phyloP scores from a whole-genome alignment of 2,888 invertebrate genomes.

The Acrobasis consociella region DNA sequence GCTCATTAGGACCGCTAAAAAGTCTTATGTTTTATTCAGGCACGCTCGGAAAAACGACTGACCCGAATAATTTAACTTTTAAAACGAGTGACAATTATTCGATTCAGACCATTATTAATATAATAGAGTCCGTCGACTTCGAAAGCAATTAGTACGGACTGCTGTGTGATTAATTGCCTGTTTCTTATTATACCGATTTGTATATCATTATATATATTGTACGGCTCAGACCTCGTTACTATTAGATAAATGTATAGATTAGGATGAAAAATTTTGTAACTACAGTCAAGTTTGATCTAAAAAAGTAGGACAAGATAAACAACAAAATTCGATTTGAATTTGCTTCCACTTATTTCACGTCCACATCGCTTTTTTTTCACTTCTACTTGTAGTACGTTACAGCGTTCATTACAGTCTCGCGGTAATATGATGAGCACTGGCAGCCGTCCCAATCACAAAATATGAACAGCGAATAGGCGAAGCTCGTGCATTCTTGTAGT shows the following conservation, averaged over 20 bases:
- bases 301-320: too few species aligned
- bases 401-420: slow-evolving; percentile 70
- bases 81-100: slow-evolving; percentile 73
- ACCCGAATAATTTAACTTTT: slow-evolving; percentile 76
- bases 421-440: slow-evolving; percentile 77
- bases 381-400: slow-evolving; percentile 39
- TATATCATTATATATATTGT: background rate
- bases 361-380: background rate
- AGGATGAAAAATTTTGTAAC: background rate
- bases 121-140: slow-evolving; percentile 50
- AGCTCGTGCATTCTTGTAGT: background rate
- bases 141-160: slow-evolving; percentile 53
- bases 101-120: slow-evolving; percentile 62
- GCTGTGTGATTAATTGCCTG: slow-evolving; percentile 46
- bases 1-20: slow-evolving; percentile 73
- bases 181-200: slow-evolving; percentile 30
- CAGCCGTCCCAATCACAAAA: slow-evolving; percentile 49
- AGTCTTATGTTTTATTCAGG: slow-evolving; percentile 79
- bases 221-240: background rate
- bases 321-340: background rate
- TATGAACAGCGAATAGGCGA: background rate
- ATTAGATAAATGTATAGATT: background rate
- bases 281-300: too few species aligned
- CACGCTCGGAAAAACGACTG: slow-evolving; percentile 60
- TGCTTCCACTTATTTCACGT: background rate